These are phyloP conservation scores for Elmis aenea DNA, from an alignment of 2,888 invertebrate genomes.

Conservation along the genomic window DNA sequence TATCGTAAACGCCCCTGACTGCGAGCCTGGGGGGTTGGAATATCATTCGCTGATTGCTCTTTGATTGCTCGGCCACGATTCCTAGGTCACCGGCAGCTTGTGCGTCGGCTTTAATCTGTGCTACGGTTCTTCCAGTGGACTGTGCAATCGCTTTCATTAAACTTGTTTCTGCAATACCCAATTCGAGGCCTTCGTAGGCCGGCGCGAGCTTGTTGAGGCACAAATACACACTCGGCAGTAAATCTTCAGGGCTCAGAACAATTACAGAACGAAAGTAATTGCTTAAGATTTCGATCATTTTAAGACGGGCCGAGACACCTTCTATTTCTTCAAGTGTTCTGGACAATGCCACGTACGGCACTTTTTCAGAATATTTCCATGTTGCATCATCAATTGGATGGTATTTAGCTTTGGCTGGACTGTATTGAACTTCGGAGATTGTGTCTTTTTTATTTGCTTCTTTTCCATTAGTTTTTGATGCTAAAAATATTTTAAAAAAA, in stretches of 20 bases:
- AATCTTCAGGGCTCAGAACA: slow-evolving; percentile 80
- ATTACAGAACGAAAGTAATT: slow-evolving; percentile 93
- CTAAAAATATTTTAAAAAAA: no score
- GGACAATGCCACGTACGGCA: slow-evolving; percentile 90
- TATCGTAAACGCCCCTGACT: slow-evolving; percentile 69
- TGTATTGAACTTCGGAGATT: slow-evolving; percentile 51
- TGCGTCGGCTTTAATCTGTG: slow-evolving; percentile 73
- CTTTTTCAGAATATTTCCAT: slow-evolving; percentile 70
- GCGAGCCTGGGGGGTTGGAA: slow-evolving; percentile 76
- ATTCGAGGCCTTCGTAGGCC: slow-evolving; percentile 87
- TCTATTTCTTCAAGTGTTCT: slow-evolving; percentile 89
- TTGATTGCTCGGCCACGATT: slow-evolving; percentile 79
- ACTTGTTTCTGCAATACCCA: slow-evolving; percentile 92
- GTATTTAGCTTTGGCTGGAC: slow-evolving; percentile 69
- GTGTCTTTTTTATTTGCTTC: slow-evolving; percentile 12
- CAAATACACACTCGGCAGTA: slow-evolving; percentile 85
- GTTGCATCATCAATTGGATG: slow-evolving; percentile 79
- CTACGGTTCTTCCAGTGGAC: slow-evolving; percentile 78
- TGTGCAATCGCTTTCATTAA: slow-evolving; percentile 92
- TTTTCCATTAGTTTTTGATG: slow-evolving; percentile 33
- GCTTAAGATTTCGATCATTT: slow-evolving; percentile 85
- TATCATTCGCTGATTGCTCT: slow-evolving; percentile 82
- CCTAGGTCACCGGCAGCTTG: slow-evolving; percentile 82
- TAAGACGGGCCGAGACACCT: slow-evolving; percentile 74
- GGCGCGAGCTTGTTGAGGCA: slow-evolving; percentile 96